Evolutionary conservation across 2,888 invertebrate genomes (phyloP), one percentile per base, ranked within the genome.

Genomic region (Cerastoderma edule): DNA sequence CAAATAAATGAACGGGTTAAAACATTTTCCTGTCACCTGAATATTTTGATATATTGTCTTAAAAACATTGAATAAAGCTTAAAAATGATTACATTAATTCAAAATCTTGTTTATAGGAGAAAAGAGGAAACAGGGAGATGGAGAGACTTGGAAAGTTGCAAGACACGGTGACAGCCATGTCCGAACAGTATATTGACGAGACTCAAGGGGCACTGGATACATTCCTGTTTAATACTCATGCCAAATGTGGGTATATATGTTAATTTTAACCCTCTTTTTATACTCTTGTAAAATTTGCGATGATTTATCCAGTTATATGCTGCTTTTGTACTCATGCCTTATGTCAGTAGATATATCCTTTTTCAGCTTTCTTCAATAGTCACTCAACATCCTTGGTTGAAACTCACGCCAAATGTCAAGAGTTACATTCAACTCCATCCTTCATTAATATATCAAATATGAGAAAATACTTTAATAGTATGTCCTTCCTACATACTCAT

Each of bases 41-140:
- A 53, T 22, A 8, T 16, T 8, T 16, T 8, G 10, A 22, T 53
- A 22, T n/a, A 39, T 39, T 39, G 39, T 10, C 16, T 10, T 8
- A 8, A 10, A 39, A 16, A 16, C 16, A 10, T 39, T 39, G 39
- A 8, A 39, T 39, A 10, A 16, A 39, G 16, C 8, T 39, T 39
- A 10, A 8, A 16, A 10, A 10, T 39, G 8, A 10, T 39, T 16
- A 10, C 39, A 16, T 10, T 39, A 39, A 39, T 39, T 10, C 8
- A 39, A 39, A 39, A n/a, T 50, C 6, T 32, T 10, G 8, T 66
- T 53, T 56, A 33, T 84, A 97, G 96, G 95, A 95, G 89, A 95
- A 95, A 90, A 94, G 97, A 76, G 95, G 95, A 65, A 97, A 97
- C 86, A 94, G 95, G 84, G 97, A 97, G 93, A 95, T 96, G 2